Percentiles rank a stretch among this genome's conserved stretches.
phyloP scores from a whole-genome alignment of 2,888 invertebrate species.

The Euspilapteryx auroguttella region DNA sequence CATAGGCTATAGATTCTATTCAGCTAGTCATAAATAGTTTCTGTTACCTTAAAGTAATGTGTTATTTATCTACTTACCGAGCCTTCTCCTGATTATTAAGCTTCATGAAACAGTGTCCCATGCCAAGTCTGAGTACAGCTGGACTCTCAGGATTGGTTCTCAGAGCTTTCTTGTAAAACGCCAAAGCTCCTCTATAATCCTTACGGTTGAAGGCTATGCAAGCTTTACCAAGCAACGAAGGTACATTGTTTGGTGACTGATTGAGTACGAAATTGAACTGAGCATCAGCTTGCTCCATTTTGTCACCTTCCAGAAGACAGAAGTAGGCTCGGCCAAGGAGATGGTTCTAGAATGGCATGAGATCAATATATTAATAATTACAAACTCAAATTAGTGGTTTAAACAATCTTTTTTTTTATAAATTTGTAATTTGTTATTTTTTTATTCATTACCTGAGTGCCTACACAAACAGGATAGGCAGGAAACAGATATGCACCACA shows the following conservation, averaged over 20 bases:
- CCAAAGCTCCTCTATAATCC: slow-evolving; percentile 91
- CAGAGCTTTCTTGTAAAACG: slow-evolving; percentile 97
- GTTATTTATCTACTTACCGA: too few species aligned
- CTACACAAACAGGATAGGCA: too few species aligned
- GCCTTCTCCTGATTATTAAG: slow-evolving; percentile 95
- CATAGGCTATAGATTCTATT: too few species aligned
- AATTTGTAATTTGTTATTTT: too few species aligned
- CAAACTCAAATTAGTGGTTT: too few species aligned
- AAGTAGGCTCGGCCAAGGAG: slow-evolving; percentile 97
- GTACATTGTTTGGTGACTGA: slow-evolving; percentile 93
- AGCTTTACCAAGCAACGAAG: slow-evolving; percentile 96
- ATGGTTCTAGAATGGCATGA: slow-evolving; percentile 83
- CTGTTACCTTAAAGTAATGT: too few species aligned
- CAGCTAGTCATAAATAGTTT: too few species aligned
- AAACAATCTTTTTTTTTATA: too few species aligned
- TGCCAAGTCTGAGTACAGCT: slow-evolving; percentile 93
- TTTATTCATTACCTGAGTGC: too few species aligned
- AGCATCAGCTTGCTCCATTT: slow-evolving; percentile 99
- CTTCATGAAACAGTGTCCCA: slow-evolving; percentile 99
- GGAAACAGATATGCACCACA: too few species aligned
- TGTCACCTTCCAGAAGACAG: slow-evolving; percentile 96
- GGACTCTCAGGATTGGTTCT: slow-evolving; percentile 96
- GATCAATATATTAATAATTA: too few species aligned
- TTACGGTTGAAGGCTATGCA: slow-evolving; percentile 99
- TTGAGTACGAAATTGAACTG: slow-evolving; percentile 99